A percentile compares a stretch with the other conserved stretches of the same genome.
These are phyloP conservation scores for Sebastes nivosus DNA, from an alignment of 2,797 vertebrate species.

Conservation along the genomic window DNA sequence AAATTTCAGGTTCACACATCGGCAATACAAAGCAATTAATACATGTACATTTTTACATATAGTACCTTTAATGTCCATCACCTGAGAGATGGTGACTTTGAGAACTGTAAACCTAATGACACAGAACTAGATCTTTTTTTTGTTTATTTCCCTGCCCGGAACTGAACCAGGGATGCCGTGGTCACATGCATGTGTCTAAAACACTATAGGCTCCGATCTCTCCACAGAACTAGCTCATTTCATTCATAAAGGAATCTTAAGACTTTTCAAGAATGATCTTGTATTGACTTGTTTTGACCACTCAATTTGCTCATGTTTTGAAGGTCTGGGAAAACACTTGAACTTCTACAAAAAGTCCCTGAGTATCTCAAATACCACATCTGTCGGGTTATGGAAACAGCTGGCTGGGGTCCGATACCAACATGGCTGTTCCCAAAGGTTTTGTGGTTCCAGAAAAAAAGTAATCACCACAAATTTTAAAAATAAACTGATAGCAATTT, in stretches of 20 bases:
- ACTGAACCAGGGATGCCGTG: too few relatives aligned
- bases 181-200: too few relatives aligned
- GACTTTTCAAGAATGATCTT: neutral
- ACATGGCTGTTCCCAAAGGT: neutral
- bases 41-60: too few relatives aligned
- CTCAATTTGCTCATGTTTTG: neutral
- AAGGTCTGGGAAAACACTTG: neutral
- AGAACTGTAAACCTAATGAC: neutral
- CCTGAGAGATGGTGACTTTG: neutral
- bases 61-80: neutral
- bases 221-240: neutral
- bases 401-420: neutral
- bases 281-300: neutral
- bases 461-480: too few relatives aligned
- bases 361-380: neutral
- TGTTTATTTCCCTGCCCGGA: too few relatives aligned
- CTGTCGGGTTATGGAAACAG: neutral
- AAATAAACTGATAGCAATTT: too few relatives aligned
- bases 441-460: too few relatives aligned
- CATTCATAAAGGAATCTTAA: neutral
- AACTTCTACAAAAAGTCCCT: neutral
- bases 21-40: too few relatives aligned
- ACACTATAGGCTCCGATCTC: neutral
- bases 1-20: too few relatives aligned
- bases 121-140: neutral